A percentile compares a stretch with the other conserved stretches of the same genome.
These are phyloP conservation scores for Harpalus rufipes DNA, from an alignment of 2,888 invertebrate species.

Conservation along the genomic window DNA sequence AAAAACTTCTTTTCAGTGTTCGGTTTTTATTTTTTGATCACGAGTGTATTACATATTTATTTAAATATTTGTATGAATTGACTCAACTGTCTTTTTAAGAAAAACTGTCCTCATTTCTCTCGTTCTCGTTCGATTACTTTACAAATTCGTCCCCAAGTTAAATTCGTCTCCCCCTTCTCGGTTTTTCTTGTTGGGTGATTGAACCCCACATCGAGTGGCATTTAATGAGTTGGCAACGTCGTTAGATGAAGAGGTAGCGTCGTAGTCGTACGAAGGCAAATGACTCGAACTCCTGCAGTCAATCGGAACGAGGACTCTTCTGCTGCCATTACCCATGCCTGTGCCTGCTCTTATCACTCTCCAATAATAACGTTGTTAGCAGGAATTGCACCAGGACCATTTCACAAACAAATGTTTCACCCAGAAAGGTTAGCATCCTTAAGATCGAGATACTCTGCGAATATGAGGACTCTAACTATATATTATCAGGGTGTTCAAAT, in stretches of 20 bases:
- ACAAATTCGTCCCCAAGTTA: neutral
- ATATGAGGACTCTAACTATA: too few relatives aligned
- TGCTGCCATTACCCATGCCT: neutral
- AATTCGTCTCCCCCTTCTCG: neutral
- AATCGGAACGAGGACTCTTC: neutral
- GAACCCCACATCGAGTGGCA: neutral
- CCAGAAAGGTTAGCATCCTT: too few relatives aligned
- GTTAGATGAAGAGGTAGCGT: neutral
- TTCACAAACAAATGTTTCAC: neutral
- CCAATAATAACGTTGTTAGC: slow-evolving; percentile 27
- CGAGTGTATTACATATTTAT: too few relatives aligned
- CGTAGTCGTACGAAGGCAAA: neutral
- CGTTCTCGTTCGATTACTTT: neutral
- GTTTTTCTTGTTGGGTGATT: neutral
- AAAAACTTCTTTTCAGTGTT: too few relatives aligned
- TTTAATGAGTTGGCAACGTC: slow-evolving; percentile 5
- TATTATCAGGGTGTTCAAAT: too few relatives aligned
- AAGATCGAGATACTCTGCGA: too few relatives aligned
- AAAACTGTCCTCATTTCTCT: too few relatives aligned
- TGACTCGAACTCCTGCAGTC: slow-evolving; percentile 1
- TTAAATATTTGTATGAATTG: too few relatives aligned
- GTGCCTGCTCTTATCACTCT: neutral
- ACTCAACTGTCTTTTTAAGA: too few relatives aligned
- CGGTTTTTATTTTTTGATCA: too few relatives aligned
- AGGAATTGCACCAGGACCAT: neutral